Evolutionary conservation across 2,888 invertebrate genomes (phyloP), one percentile per base, ranked within the genome.

Genomic region (Noctua janthina): DNA sequence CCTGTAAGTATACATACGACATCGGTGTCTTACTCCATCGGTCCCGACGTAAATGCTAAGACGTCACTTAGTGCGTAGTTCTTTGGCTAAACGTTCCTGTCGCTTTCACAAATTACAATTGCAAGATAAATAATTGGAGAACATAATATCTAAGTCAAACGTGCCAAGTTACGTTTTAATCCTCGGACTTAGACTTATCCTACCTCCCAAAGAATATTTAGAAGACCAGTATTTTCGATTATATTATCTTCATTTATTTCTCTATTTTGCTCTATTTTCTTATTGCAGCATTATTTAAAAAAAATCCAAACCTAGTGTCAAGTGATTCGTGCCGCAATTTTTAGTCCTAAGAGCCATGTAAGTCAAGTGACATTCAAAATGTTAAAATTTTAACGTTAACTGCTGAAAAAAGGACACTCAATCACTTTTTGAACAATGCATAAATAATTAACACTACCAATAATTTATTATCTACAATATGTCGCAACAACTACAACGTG

Each of bases 1-100:
- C 74, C 74, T 23, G 86, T 86, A 59, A 82, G 84, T 86, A 56
- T 23, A 43, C 43, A 39, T 39, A 35, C 1, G 23, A n/a, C 13
- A 35, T 59, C n/a, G 39, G 23, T 7, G 23, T 56, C 6, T 10
- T 62, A 62, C 2, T 13, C 8, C 62, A 29, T 59, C 11, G 6
- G 59, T n/a, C n/a, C n/a, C 1, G n/a, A n/a, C n/a, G n/a, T n/a
- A 59, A 13, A 23, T 39, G 39, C 39, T 39, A 39, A 39, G 39
- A 39, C 39, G 39, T 39, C 39, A 39, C 39, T 39, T 39, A 39
- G 35, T 35, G 35, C 35, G 39, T 6, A 39, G 39, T 39, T 4
- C 39, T 39, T 39, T 39, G 39, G 39, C 39, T 39, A 39, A 39
- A 39, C 5, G 4, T 39, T 39, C 39, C 39, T 4, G 39, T 39